Base-by-base conservation (phyloP, 2,113 vertebrate species). In the Acinonyx jubatus region DNA sequence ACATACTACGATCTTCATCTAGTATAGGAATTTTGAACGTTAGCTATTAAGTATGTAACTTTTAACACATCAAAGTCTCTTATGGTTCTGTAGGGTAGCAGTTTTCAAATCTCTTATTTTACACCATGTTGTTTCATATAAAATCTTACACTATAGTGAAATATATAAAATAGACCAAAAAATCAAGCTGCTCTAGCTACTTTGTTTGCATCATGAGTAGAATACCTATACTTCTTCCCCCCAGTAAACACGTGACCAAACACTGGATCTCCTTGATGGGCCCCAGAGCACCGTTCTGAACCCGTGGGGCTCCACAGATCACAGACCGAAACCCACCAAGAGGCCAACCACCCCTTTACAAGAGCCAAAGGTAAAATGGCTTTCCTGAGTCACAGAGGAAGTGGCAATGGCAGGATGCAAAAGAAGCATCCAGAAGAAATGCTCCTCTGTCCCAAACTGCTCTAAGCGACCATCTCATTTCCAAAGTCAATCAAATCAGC, bases 91-190 rank as follows among this genome's bases (percentile, higher is more conserved):
- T 18, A 88, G 57, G 50, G 52, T 9, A 87, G 31, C 5, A 50
- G 38, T 55, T 78, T 85, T 88, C 71, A 61, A 48, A 81, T 71
- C 76, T 86, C n/a, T 87, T 82, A 79, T 68, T 57, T 15, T 76
- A 27, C 0, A 45, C 36, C 27, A 38, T 52, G 21, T 33, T 87
- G 89, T 57, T 92, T 89, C 79, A 78, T 91, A 83, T 71, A 29
- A 87, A 97, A 94, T 95, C 38, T 61, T 93, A 92, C 15, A 79
- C 18, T 92, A 18, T 71, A 92, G 71, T 78, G 61, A 96, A 95
- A 96, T 29, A 66, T 6, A 69, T 50, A 36, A 97, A 91, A 57
- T 5, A 85, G 25, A 48, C 52, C 1, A 13, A 38, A 93, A 95
- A 90, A 74, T 66, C 29, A 96, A 92, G 65, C 50, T 85, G 52